Evolutionary conservation across 2,888 invertebrate genomes (phyloP).

Genomic region (Antheraea yamamai): DNA sequence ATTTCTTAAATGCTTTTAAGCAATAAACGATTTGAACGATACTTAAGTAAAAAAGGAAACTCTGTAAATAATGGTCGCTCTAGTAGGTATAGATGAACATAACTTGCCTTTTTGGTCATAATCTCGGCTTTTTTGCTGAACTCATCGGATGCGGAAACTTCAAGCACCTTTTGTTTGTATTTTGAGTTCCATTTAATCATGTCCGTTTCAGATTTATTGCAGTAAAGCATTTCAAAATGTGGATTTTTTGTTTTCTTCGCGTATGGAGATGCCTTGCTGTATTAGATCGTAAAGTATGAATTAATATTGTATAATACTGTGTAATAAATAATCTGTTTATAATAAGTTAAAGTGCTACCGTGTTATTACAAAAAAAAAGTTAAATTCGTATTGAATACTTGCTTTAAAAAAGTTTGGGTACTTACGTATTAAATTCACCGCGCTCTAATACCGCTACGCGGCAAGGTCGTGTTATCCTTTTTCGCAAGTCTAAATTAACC

Average conservation of each 20-base stretch:
- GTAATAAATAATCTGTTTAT: background rate
- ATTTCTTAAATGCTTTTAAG: no score
- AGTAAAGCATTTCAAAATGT: slow-evolving; percentile 68
- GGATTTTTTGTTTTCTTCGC: slow-evolving; percentile 48
- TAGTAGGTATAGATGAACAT: background rate
- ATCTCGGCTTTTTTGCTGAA: slow-evolving; percentile 75
- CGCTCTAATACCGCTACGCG: no score
- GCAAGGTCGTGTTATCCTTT: no score
- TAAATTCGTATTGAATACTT: no score
- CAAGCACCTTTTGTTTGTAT: slow-evolving; percentile 67
- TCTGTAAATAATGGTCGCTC: no score
- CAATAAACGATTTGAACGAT: no score
- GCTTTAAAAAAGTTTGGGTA: no score
- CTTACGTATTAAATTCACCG: no score
- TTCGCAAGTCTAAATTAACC: no score
- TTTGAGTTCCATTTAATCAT: slow-evolving; percentile 79
- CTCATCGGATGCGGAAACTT: slow-evolving; percentile 74
- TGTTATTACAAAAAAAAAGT: no score
- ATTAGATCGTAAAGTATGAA: background rate
- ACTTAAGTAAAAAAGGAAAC: no score
- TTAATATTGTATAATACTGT: background rate
- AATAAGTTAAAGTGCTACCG: background rate
- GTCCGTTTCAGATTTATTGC: slow-evolving; percentile 71
- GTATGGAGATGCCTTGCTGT: slow-evolving; percentile 13
- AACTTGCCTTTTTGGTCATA: slow-evolving; percentile 62